Evolutionary conservation across 2,888 invertebrate species (phyloP), one percentile per base, ranked within the genome.

Genomic region (Lasioglossum pauxillum): DNA sequence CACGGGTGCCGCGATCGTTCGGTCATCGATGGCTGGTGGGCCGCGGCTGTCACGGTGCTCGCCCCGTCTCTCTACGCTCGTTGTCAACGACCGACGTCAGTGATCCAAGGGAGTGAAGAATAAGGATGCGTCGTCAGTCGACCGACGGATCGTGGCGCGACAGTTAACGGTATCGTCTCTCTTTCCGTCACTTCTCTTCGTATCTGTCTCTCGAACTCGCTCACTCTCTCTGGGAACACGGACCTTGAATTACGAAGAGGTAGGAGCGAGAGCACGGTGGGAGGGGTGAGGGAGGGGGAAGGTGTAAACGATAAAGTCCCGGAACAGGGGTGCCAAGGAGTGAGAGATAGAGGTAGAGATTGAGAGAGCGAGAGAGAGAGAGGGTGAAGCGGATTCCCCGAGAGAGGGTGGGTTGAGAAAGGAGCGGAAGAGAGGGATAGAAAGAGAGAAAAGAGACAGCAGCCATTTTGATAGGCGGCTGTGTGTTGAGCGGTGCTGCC

Each of bases 401-500:
- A 53, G 49, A 31, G 49, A 31, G 73, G 73, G 73, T 49, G 73
- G 49, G 73, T 49, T 49, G 31, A 31, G 49, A 57, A 73, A 41
- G 8, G 35, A 19, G n/a, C 72, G 46, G 44, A 60, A 75, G 23
- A 64, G 67, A 67, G 75, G 31, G 16, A 72, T 69, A 69, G 64
- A 74, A 44, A 49, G 67, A 46, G 53, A 67, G 60, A 64, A 44
- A 78, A 80, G 80, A 76, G 71, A 80, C 82, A 92, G 94, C 93
- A 93, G 95, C 95, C 95, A 95, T 94, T 94, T 95, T 94, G 93
- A 92, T 93, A 92, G 94, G 92, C 92, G 93, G 89, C 88, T 85
- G 86, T 90, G 89, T 86, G 91, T 92, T 90, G 91, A 90, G 89
- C 91, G 88, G 90, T 85, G 91, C 85, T 88, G 90, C 87, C 90